These are phyloP conservation scores for Aegotheles bennettii DNA, from an alignment of 2,113 vertebrate species.

Conservation along the genomic window DNA sequence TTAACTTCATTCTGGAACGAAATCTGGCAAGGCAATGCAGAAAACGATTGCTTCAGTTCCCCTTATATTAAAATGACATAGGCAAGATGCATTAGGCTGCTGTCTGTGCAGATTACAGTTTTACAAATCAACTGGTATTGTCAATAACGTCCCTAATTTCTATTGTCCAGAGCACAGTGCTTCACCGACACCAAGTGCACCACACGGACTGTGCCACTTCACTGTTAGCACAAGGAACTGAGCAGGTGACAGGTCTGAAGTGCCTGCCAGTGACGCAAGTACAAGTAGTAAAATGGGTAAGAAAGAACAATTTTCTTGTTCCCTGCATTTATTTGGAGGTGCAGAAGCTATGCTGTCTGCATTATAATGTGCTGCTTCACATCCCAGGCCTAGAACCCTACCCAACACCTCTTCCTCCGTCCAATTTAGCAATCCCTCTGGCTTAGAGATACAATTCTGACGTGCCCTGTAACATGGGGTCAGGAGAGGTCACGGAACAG, in stretches of 20 bases:
- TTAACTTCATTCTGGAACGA: background rate
- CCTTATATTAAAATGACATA: background rate
- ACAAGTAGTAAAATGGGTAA: background rate
- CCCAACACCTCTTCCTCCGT: background rate
- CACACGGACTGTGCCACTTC: background rate
- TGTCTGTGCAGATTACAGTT: background rate
- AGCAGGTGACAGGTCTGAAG: background rate
- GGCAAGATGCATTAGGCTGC: background rate
- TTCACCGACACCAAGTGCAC: background rate
- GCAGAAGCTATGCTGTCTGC: background rate
- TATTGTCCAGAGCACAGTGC: background rate
- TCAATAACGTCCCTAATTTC: background rate
- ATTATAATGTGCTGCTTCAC: background rate
- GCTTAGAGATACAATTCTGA: background rate
- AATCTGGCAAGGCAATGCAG: background rate
- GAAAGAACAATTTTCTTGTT: background rate
- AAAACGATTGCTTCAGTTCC: background rate
- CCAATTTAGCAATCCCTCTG: background rate
- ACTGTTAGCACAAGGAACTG: background rate
- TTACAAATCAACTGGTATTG: accelerated
- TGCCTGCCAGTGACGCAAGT: accelerated
- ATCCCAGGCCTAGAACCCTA: background rate
- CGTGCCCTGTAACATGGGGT: accelerated
- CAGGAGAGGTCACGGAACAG: background rate
- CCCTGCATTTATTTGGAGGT: background rate